These are phyloP conservation scores for Gallinago nigripennis DNA, from an alignment of 2,797 vertebrate species.

Conservation along the genomic window DNA sequence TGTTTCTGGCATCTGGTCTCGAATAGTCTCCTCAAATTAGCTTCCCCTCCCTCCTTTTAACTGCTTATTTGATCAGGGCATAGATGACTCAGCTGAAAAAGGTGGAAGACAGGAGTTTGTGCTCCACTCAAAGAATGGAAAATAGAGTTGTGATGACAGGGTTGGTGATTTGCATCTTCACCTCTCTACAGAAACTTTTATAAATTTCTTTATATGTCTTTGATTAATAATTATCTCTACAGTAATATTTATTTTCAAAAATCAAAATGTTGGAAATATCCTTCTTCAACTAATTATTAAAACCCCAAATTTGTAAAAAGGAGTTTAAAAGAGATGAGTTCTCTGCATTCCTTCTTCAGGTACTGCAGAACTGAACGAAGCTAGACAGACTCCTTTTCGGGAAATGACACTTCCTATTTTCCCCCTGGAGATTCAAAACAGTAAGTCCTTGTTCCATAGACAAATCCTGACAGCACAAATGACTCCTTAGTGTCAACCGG, in stretches of 20 bases:
- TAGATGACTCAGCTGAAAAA: background rate
- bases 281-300: background rate
- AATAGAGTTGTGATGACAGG: background rate
- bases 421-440: background rate
- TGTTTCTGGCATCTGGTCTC: background rate
- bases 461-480: slow-evolving; percentile 7
- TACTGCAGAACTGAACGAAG: background rate
- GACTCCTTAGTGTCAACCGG: slow-evolving; percentile 7
- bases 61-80: background rate
- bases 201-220: background rate
- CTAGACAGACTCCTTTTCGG: background rate
- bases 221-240: background rate
- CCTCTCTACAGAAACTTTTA: background rate
- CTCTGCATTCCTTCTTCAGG: background rate
- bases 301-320: background rate
- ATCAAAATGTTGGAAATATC: background rate
- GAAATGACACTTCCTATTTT: slow-evolving; percentile 4
- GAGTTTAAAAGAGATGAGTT: background rate
- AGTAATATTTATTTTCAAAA: background rate
- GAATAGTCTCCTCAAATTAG: background rate
- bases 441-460: background rate
- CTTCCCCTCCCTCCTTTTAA: background rate
- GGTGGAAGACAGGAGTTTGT: background rate
- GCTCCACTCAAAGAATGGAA: background rate
- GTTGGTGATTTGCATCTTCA: background rate